Evolutionary conservation across 2,113 vertebrate genomes (phyloP).

Genomic region (Phasianus colchicus): DNA sequence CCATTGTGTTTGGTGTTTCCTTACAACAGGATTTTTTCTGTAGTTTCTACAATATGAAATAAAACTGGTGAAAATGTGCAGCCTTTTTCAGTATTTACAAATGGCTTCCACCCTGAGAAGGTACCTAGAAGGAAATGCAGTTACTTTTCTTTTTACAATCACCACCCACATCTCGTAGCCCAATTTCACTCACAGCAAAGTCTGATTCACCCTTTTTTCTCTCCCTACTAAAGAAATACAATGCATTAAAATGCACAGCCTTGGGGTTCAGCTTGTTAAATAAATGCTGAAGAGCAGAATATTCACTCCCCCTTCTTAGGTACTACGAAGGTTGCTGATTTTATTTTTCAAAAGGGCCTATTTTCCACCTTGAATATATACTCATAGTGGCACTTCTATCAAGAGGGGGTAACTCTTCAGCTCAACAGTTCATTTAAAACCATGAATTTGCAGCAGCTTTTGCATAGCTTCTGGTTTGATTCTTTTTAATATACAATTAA

Average conservation of each 20-base stretch:
- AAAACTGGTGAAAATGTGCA: background rate
- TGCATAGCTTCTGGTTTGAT: background rate
- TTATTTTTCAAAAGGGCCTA: constrained; percentile 9
- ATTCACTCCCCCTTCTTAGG: background rate
- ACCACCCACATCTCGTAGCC: background rate
- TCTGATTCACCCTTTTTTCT: background rate
- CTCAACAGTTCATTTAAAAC: background rate
- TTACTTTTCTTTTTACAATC: background rate
- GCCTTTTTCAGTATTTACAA: background rate
- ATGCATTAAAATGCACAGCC: background rate
- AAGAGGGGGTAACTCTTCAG: background rate
- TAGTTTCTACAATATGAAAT: background rate
- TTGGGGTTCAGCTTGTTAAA: constrained; percentile 10
- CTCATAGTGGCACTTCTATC: background rate
- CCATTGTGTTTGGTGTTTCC: background rate
- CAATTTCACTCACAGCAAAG: background rate
- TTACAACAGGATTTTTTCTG: background rate
- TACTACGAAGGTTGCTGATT: background rate
- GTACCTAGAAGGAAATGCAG: background rate
- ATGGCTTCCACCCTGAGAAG: background rate
- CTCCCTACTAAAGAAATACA: background rate
- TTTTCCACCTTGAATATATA: constrained; percentile 1
- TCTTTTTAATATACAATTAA: background rate
- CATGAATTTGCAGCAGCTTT: background rate
- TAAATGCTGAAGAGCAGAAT: background rate